Evolutionary conservation across 2,797 vertebrate species (phyloP).

Genomic region (Molothrus aeneus): DNA sequence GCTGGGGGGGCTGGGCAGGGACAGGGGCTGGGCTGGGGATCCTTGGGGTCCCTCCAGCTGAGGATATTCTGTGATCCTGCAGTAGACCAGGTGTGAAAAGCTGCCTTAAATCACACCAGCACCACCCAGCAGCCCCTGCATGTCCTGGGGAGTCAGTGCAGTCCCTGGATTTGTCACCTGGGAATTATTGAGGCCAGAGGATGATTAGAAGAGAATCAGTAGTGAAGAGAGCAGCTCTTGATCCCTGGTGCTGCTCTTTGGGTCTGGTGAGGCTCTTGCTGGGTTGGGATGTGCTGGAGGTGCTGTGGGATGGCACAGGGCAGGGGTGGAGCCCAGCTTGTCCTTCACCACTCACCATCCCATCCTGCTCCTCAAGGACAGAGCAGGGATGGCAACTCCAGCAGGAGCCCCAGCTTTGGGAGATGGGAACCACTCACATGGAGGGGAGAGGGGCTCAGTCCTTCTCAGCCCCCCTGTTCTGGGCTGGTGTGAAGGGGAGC

Average conservation of each 20-base stretch:
- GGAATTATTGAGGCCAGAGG: not conserved
- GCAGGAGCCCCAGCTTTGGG: not conserved
- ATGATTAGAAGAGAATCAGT: not conserved
- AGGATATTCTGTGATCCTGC: rapidly evolving
- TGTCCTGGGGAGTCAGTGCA: not conserved
- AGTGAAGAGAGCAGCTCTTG: not conserved
- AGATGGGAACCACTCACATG: rapidly evolving
- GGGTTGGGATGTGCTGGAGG: not conserved
- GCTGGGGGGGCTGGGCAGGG: rapidly evolving
- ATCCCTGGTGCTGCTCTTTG: not conserved
- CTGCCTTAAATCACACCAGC: not conserved
- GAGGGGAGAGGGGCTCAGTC: not conserved
- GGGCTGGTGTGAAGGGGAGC: not conserved
- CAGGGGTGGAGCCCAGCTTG: not conserved
- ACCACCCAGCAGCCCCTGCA: not conserved
- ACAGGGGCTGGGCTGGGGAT: rapidly evolving
- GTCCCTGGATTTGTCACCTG: not conserved
- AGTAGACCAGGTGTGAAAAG: not conserved
- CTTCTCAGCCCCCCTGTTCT: not conserved
- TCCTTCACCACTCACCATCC: not conserved
- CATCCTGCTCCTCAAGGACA: not conserved
- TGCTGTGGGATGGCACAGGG: not conserved
- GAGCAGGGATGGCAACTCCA: not conserved
- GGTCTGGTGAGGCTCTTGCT: not conserved
- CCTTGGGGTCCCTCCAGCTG: rapidly evolving